phyloP scores from a whole-genome alignment of 2,797 vertebrate genomes.

The Gymnodraco acuticeps region DNA sequence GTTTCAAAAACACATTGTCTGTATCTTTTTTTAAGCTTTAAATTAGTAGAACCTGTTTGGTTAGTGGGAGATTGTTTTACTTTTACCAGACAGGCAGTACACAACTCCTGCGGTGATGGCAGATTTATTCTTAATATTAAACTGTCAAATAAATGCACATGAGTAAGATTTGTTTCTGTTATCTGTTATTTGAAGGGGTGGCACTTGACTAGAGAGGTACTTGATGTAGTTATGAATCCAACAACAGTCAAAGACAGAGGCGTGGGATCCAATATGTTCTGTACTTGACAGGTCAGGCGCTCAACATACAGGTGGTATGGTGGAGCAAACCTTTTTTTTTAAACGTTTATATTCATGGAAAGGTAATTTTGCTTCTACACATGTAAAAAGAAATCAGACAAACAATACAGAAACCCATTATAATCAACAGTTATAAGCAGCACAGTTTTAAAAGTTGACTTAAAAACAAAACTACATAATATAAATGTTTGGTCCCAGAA shows the following conservation, averaged over 20 bases:
- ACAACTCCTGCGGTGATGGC: background rate
- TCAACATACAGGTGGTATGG: background rate
- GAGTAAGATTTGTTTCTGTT: constrained; percentile 11
- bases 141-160: constrained; percentile 2
- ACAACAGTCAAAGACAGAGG: constrained; percentile 6
- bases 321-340: background rate
- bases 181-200: constrained; percentile 11
- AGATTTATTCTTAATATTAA: background rate
- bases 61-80: background rate
- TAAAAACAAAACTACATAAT: background rate
- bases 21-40: constrained; percentile 12
- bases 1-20: constrained; percentile 53
- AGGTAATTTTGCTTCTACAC: background rate
- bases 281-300: constrained; percentile 3
- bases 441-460: background rate
- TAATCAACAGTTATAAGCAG: background rate
- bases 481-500: background rate
- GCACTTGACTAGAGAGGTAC: constrained; percentile 32
- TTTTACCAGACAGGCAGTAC: background rate
- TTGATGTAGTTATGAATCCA: constrained; percentile 19
- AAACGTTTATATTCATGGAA: background rate
- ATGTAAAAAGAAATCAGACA: background rate
- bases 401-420: background rate
- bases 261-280: background rate
- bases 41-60: background rate